These are phyloP conservation scores for Mormyrus iriodes DNA, from an alignment of 2,113 vertebrate genomes.

Conservation along the genomic window DNA sequence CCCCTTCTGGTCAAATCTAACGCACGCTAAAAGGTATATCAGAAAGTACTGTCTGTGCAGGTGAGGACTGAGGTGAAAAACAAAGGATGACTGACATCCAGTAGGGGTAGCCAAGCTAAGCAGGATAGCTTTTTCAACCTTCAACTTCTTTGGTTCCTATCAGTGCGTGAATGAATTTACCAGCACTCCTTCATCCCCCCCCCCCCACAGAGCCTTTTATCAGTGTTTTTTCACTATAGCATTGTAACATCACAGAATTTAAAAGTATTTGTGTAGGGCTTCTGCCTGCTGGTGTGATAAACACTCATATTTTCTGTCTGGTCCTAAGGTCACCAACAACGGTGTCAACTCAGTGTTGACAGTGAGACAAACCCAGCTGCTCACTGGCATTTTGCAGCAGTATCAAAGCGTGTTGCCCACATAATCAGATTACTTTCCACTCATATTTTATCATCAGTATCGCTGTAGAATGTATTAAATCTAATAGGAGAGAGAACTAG, in stretches of 20 bases:
- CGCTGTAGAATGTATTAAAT: neutral
- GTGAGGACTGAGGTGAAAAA: neutral
- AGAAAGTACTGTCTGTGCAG: neutral
- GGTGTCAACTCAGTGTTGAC: neutral
- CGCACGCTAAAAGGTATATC: neutral
- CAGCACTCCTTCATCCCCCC: neutral
- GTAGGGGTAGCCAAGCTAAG: neutral
- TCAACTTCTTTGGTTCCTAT: neutral
- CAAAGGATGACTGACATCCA: neutral
- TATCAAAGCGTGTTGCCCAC: neutral
- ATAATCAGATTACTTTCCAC: neutral
- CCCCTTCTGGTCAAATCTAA: neutral
- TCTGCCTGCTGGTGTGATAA: neutral
- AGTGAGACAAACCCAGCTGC: neutral
- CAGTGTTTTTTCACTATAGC: conserved; percentile 4
- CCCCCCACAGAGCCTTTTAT: neutral
- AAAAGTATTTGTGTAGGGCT: neutral
- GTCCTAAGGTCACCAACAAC: neutral
- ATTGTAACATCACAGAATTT: neutral
- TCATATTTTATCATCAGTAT: neutral
- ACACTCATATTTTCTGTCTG: neutral
- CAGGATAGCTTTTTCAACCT: neutral
- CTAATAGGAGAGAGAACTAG: neutral
- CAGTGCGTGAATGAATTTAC: neutral
- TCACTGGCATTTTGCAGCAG: neutral